Evolutionary conservation across 2,113 vertebrate genomes (phyloP), one percentile per base, ranked within the genome.

Genomic region (Hippocampus abdominalis): DNA sequence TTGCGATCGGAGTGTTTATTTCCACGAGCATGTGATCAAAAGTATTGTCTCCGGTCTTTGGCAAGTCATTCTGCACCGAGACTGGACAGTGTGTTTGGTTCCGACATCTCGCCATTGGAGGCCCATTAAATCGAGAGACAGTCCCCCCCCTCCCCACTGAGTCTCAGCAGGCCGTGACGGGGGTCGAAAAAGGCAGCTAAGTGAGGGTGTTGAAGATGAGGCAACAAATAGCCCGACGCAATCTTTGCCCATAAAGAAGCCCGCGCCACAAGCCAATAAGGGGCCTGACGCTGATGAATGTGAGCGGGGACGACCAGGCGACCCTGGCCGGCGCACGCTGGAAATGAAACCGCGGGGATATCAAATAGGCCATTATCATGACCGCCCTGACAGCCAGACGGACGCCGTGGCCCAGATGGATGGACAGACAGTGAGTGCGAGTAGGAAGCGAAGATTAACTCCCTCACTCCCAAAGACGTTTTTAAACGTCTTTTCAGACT

Each of bases 251-350:
- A 91, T 92, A 90, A 93, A 91, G 87, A 89, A 92, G 87, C 88
- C 83, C 82, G 81, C 87, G 87, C 89, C 87, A 83, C 88, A 87
- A 90, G 88, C 90, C 90, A 93, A 92, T 93, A 91, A 92, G 88
- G 40, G 86, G 71, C 74, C 77, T 92, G 92, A 92, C 91, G 87
- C 92, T 93, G 92, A 93, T 91, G 89, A 92, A 92, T 93, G 92
- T 89, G 86, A 85, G 89, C 88, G 70, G 88, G 91, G 90, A 88
- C 83, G 74, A 72, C 70, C 81, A 91, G 89, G 90, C 90, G 88
- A 92, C 91, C 91, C 89, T 78, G 86, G 86, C 87, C 85, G 81
- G 85, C 81, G 83, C 89, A 83, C 82, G 85, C 87, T 86, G 87
- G 84, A 93, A 93, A 92, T 91, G 91, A 92, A 92, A 91, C 88